phyloP scores from a whole-genome alignment of 2,888 invertebrate species.

The Piscicola geometra region DNA sequence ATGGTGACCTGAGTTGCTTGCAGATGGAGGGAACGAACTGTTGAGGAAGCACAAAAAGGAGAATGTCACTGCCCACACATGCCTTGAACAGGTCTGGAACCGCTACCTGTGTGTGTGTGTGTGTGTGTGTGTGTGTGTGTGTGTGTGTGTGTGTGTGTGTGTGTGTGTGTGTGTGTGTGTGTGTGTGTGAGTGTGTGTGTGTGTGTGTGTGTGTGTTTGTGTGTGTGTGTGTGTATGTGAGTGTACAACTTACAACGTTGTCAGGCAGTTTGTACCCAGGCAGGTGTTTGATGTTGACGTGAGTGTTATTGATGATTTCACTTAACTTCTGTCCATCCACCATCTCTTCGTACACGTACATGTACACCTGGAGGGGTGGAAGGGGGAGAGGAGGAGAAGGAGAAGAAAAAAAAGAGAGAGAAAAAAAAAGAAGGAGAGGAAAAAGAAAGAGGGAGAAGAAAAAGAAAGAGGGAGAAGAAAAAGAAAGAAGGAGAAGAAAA shows the following conservation, averaged over 20 bases:
- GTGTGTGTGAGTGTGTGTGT: too few relatives aligned
- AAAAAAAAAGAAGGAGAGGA: too few relatives aligned
- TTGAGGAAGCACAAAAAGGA: slow-evolving; percentile 95
- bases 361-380: slow-evolving; percentile 55
- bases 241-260: slow-evolving; percentile 77
- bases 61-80: slow-evolving; percentile 82
- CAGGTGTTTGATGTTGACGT: slow-evolving; percentile 97
- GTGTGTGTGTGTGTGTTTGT: too few relatives aligned
- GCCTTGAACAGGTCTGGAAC: slow-evolving; percentile 85
- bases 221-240: too few relatives aligned
- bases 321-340: slow-evolving; percentile 82
- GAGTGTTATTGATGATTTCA: slow-evolving; percentile 93
- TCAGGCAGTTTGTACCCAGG: slow-evolving; percentile 86
- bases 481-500: too few relatives aligned
- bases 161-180: too few relatives aligned
- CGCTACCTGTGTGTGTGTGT: slow-evolving; percentile 67
- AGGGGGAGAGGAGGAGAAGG: too few relatives aligned
- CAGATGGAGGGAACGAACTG: slow-evolving; percentile 88
- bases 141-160: too few relatives aligned
- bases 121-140: too few relatives aligned
- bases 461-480: too few relatives aligned
- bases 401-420: too few relatives aligned
- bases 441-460: too few relatives aligned
- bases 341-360: slow-evolving; percentile 95
- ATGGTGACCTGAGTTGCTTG: slow-evolving; percentile 75